A percentile compares a stretch with the other conserved stretches of the same genome.
Evolutionary conservation across 2,797 vertebrate species (phyloP).

Genomic region (Onychomys arenicola): DNA sequence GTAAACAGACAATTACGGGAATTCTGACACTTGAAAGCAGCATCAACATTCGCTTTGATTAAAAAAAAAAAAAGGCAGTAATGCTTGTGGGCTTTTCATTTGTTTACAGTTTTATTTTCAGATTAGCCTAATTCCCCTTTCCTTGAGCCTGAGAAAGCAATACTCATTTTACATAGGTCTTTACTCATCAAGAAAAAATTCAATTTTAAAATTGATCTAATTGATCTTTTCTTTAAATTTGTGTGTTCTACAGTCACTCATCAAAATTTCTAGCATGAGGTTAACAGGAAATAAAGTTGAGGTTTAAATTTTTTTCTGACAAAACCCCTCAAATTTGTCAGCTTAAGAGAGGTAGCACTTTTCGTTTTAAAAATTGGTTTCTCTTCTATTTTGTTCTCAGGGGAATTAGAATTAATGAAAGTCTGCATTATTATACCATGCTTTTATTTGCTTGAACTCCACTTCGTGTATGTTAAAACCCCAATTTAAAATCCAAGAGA

Average conservation of each 20-base stretch:
- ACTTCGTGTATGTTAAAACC: constrained; percentile 57
- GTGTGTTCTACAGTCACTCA: constrained; percentile 72
- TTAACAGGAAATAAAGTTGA: constrained; percentile 80
- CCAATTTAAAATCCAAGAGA: constrained; percentile 79
- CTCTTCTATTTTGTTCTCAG: constrained; percentile 80
- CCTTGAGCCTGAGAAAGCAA: constrained; percentile 50
- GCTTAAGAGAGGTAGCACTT: constrained; percentile 77
- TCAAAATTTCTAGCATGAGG: constrained; percentile 75
- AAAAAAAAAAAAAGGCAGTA: constrained; percentile 21
- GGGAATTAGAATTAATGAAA: constrained; percentile 85
- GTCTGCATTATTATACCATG: constrained; percentile 81
- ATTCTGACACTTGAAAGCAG: constrained; percentile 55
- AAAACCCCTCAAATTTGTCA: constrained; percentile 62
- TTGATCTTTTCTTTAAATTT: constrained; percentile 75
- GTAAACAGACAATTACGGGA: constrained; percentile 72
- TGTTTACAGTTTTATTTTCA: constrained; percentile 67
- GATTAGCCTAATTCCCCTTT: constrained; percentile 60
- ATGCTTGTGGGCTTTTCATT: constrained; percentile 53
- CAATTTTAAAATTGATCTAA: constrained; percentile 75
- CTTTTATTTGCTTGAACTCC: constrained; percentile 84
- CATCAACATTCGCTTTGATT: constrained; percentile 63
- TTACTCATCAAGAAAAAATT: constrained; percentile 49
- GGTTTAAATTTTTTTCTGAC: constrained; percentile 46
- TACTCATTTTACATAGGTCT: constrained; percentile 73
- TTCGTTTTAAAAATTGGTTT: constrained; percentile 79